phyloP scores from a whole-genome alignment of 1,140 invertebrate genomes.

The Drosophila watanabei region DNA sequence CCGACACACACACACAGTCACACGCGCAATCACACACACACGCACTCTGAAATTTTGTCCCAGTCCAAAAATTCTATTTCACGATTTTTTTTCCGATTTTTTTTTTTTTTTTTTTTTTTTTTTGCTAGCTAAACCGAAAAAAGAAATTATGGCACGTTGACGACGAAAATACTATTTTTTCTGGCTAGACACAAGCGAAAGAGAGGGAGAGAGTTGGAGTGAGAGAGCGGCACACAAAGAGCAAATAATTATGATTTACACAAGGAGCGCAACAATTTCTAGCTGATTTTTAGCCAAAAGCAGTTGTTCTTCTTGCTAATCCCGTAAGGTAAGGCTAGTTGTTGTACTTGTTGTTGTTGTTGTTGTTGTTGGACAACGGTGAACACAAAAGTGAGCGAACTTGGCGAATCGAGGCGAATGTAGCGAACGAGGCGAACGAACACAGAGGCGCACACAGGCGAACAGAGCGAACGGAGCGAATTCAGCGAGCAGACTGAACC shows the following conservation, averaged over 20 bases:
- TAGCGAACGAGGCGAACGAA: constrained; percentile 42
- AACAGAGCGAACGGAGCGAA: constrained; percentile 74
- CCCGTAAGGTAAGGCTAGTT: constrained; percentile 21
- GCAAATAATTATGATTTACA: constrained; percentile 45
- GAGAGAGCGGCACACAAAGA: constrained; percentile 22
- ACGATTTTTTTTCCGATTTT: constrained; percentile 5
- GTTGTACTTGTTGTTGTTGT: constrained; percentile 27
- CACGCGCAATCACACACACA: constrained; percentile 6
- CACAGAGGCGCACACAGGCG: constrained; percentile 30
- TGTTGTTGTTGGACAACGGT: constrained; percentile 19
- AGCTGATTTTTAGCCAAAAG: constrained; percentile 36
- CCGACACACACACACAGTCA: constrained; percentile 14
- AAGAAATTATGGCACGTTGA: constrained; percentile 71
- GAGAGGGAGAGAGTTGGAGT: background rate
- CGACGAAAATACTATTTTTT: constrained; percentile 60
- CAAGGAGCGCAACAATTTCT: constrained; percentile 50
- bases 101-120: constrained; percentile 27
- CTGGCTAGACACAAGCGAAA: constrained; percentile 39
- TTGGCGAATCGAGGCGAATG: constrained; percentile 32
- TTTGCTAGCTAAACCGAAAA: constrained; percentile 68
- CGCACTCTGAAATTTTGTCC: constrained; percentile 35
- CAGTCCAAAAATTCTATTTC: constrained; percentile 56
- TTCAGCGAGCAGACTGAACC: constrained; percentile 76
- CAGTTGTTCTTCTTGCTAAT: constrained; percentile 24
- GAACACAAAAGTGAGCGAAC: constrained; percentile 45